Percentiles rank a stretch among this genome's conserved stretches.
Evolutionary conservation across 2,113 vertebrate species (phyloP).

Genomic region (Macaca mulatta): DNA sequence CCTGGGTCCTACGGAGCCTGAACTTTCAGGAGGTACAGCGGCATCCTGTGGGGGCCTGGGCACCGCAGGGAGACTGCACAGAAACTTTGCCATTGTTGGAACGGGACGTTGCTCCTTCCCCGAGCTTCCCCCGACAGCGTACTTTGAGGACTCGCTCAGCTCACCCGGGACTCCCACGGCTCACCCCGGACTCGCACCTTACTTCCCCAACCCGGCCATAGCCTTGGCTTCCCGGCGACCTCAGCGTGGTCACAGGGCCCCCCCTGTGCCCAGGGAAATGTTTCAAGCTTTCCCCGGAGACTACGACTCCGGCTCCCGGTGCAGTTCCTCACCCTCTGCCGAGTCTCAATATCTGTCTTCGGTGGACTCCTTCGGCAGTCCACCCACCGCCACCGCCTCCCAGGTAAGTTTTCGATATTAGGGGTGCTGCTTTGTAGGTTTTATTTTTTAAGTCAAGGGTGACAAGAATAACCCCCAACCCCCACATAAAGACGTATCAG

Average conservation of each 20-base stretch:
- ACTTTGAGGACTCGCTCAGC: constrained; percentile 53
- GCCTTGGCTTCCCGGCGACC: constrained; percentile 84
- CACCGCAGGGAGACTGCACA: constrained; percentile 25
- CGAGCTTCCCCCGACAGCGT: constrained; percentile 26
- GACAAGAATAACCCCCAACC: neutral
- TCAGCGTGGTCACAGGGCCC: constrained; percentile 85
- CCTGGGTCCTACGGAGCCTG: constrained; percentile 19
- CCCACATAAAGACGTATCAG: neutral
- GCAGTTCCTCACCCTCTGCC: constrained; percentile 94
- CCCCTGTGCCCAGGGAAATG: constrained; percentile 93
- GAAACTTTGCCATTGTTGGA: constrained; percentile 65
- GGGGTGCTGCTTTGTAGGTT: neutral
- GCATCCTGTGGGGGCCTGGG: constrained; percentile 26
- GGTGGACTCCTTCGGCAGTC: constrained; percentile 97
- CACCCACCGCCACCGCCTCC: constrained; percentile 90
- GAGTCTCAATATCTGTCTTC: constrained; percentile 97
- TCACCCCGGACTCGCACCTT: constrained; percentile 57
- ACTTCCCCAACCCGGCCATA: constrained; percentile 64
- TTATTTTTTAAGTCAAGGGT: neutral
- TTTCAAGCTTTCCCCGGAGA: constrained; percentile 97
- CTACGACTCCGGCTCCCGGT: constrained; percentile 94
- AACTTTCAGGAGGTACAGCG: constrained; percentile 53
- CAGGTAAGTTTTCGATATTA: constrained; percentile 86
- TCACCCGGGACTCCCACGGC: constrained; percentile 54
- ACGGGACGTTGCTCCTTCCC: constrained; percentile 37